Base-by-base conservation (phyloP, 1,140 invertebrate species). In the Chlorops oryzae region DNA sequence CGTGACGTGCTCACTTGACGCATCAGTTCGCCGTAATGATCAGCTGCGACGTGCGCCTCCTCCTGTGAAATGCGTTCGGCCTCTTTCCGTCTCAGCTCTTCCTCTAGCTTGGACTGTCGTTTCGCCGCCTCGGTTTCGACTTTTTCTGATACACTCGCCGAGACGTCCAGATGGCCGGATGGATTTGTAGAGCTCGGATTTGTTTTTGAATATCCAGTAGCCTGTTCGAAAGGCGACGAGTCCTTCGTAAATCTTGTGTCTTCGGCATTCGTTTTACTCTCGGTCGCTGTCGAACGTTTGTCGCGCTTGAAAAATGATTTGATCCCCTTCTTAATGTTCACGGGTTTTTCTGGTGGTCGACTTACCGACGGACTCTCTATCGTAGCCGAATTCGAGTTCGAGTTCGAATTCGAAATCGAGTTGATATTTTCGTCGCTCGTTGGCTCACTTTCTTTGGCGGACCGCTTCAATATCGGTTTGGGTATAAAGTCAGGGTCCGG, bases 11-110 rank as follows among this genome's bases (percentile, higher is more conserved):
- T 79, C 45, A 82, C 82, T 66, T 84, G 82, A 51, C 80, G 81
- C 2, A 90, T 84, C 47, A 91, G 82, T 63, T 87, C 86, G 17
- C 84, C 84, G 55, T 91, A 91, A 62, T 88, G 85, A 73, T 86
- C 85, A 15, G 86, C 82, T 0, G 86, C 79, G 1, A 83, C 83
- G 62, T 81, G 82, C 1, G 80, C 72, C 63, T 81, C 81, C 55
- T 86, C 82, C 54, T 76, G 65, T 63, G 66, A 64, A 1, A 61
- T 20, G 3, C 57, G 56, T 17, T 69, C 62, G 23, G 59, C 57
- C 39, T 70, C 65, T 18, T 52, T 42, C 6, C 63, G 63, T 3
- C 59, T 62, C 21, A 48, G 40, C 5, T 69, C 63, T 35, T 70
- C 65, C 50, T 65, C 60, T 51, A 65, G 58, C 32, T 70, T 70